Evolutionary conservation across 2,888 invertebrate genomes (phyloP), one percentile per base, ranked within the genome.

Genomic region (Cyclophora albipunctata): DNA sequence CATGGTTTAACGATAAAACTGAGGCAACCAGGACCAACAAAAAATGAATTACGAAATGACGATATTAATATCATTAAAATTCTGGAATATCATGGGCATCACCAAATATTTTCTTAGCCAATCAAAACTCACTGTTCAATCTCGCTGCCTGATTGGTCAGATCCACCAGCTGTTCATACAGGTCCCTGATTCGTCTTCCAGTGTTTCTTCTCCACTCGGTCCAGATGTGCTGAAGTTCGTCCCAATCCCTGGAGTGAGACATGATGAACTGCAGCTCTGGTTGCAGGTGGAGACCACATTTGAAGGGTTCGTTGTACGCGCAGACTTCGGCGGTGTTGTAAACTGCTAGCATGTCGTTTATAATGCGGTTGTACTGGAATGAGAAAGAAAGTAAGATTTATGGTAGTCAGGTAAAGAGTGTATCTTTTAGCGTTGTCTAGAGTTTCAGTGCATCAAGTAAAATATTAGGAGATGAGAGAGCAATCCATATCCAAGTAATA

Each of bases 181-280:
- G 83, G 59, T 96, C 95, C 55, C 94, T 90, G 74, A 96, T 91
- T 64, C 94, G 91, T 50, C 93, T 91, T 0, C 95, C 96, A 0
- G 96, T 95, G 58, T 95, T 93, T 60, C 97, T 90, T 63, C 97
- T 91, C 95, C 97, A 98, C 73, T 96, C 96, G 0, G 93, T 92
- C 98, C 98, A 98, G 0, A 93, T 92, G 69, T 95, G 93, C 64
- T 94, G 93, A 51, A 98, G 82, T 73, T 97, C 96, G 55, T 97
- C 95, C 94, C 97, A 97, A 69, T 98, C 94, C 46, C 95, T 50
- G 2, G 88, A 88, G 66, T 86, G 85, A 0, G 95, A 94, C 95
- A 97, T 95, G 54, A 96, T 93, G 66, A 88, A 86, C 67, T 91
- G 91, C 3, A 94, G 80, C 79, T 96, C 94, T 1, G 96, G 96